These are phyloP conservation scores for Hoplodrina ambigua DNA, from an alignment of 2,888 invertebrate species.

Conservation along the genomic window DNA sequence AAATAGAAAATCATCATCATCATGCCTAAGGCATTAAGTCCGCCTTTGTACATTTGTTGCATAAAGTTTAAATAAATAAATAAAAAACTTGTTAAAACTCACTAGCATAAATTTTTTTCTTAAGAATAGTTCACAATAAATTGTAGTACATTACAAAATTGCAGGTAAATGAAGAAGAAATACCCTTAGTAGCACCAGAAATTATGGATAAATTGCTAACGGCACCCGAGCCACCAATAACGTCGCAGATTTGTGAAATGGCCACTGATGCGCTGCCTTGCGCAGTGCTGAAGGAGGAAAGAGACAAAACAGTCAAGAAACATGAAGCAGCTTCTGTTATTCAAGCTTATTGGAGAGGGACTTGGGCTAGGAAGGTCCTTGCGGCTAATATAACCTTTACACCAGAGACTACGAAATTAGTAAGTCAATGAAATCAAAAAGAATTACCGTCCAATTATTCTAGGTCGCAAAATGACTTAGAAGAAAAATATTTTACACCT, in stretches of 20 bases:
- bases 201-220: conserved; percentile 71
- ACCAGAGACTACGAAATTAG: conserved; percentile 76
- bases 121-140: too few species aligned
- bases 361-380: conserved; percentile 79
- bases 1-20: too few species aligned
- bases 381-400: conserved; percentile 62
- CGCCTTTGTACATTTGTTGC: too few species aligned
- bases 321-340: conserved; percentile 82
- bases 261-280: conserved; percentile 80
- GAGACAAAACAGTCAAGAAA: conserved; percentile 74
- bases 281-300: conserved; percentile 77
- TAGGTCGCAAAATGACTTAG: too few species aligned
- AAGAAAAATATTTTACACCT: too few species aligned
- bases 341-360: conserved; percentile 83
- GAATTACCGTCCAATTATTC: too few species aligned
- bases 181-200: conserved; percentile 64
- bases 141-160: background rate
- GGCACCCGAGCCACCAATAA: conserved; percentile 62
- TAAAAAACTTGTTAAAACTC: too few species aligned
- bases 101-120: too few species aligned
- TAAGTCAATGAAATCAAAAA: conserved; percentile 62
- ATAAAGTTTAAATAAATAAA: too few species aligned
- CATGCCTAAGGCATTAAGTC: too few species aligned
- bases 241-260: conserved; percentile 78
- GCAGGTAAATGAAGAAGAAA: conserved; percentile 66